These are phyloP conservation scores for Amphilophus citrinellus DNA, from an alignment of 2,113 vertebrate genomes.

Conservation along the genomic window DNA sequence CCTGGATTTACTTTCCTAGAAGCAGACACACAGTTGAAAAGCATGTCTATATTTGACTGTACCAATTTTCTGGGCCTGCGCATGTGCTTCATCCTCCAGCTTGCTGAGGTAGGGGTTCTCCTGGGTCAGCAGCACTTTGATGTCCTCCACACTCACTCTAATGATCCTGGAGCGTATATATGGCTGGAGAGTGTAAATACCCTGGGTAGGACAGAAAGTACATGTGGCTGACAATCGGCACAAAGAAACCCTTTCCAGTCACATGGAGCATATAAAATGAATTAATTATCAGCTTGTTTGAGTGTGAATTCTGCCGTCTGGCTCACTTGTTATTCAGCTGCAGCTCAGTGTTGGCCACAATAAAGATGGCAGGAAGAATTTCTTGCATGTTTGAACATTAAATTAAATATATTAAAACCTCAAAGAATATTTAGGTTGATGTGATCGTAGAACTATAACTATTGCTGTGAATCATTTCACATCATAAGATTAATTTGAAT, in stretches of 20 bases:
- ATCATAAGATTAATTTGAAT: background rate
- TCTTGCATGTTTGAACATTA: background rate
- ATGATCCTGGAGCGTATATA: constrained; percentile 94
- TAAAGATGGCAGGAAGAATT: background rate
- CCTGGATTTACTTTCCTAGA: background rate
- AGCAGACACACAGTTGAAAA: background rate
- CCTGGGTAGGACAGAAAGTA: constrained; percentile 75
- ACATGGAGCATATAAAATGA: background rate
- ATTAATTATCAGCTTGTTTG: background rate
- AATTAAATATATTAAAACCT: background rate
- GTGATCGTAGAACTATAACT: background rate
- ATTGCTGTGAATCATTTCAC: background rate
- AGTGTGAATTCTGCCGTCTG: constrained; percentile 26
- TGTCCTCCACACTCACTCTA: constrained; percentile 89
- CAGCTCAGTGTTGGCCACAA: background rate
- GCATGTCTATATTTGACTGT: constrained; percentile 28
- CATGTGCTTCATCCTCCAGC: constrained; percentile 87
- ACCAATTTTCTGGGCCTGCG: constrained; percentile 92
- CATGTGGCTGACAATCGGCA: background rate
- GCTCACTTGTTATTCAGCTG: background rate
- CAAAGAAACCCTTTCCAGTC: background rate
- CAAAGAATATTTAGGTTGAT: background rate
- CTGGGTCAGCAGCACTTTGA: constrained; percentile 95
- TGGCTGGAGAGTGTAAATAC: constrained; percentile 94
- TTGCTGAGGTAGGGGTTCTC: constrained; percentile 97